Evolutionary conservation across 2,888 invertebrate genomes (phyloP), one percentile per base, ranked within the genome.

Genomic region (Lucinisca nassula): DNA sequence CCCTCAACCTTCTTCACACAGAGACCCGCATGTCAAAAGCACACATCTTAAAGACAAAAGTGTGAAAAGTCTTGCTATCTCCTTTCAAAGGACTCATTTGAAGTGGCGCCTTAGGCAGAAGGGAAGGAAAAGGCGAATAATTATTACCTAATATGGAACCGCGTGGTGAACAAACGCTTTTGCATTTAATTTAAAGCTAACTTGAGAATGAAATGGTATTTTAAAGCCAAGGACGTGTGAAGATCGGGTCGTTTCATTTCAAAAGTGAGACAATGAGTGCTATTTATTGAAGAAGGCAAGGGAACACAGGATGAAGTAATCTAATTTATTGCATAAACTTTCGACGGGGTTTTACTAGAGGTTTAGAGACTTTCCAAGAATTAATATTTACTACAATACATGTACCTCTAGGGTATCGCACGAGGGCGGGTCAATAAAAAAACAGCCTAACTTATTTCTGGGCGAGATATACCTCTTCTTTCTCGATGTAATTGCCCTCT

Each of bases 21-120:
- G 35, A 67, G 67, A 67, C 67, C 67, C 67, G 67, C 67, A 67
- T 67, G 67, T 67, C 67, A 67, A 35, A 67, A 32, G 67, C 67
- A 67, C 67, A 67, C 67, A 21, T 30, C 24, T 6, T 12, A 30
- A 17, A 35, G 35, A 67, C 4, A 67, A 17, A 67, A 27, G 67
- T 67, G 67, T 67, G 67, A 67, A 67, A 67, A 35, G 67, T 67
- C 67, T 35, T 35, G 35, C 67, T 67, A 35, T 67, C 67, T 10
- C 35, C 21, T 35, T 67, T 35, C 67, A 30, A 67, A 61, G 67
- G 12, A 35, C 30, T 67, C 67, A 24, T 17, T 17, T 35, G 35
- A 67, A 67, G 35, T 67, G 67, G 67, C 67, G 67, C 67, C 30
- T 35, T 17, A 21, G 67, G 67, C 67, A 35, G 35, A 24, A 30